A percentile compares a stretch with the other conserved stretches of the same genome.
Evolutionary conservation across 2,888 invertebrate genomes (phyloP).

Genomic region (Erannis defoliaria): DNA sequence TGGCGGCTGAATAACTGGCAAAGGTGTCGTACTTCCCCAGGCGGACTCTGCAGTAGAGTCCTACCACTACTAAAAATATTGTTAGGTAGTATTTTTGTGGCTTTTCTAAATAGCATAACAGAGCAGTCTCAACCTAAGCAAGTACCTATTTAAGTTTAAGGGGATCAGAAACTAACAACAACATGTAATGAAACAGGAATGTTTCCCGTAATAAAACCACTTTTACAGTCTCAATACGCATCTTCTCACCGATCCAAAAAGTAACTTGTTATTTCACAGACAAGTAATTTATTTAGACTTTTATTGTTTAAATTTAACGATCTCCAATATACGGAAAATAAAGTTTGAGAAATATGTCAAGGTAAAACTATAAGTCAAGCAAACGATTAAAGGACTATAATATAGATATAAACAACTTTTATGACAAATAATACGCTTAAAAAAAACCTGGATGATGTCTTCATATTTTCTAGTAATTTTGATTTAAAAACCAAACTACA

Average conservation of each 20-base stretch:
- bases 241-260: constrained; percentile 69
- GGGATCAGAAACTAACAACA: constrained; percentile 43
- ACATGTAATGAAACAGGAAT: constrained; percentile 67
- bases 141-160: constrained; percentile 31
- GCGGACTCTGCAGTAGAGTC: too few relatives aligned
- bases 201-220: constrained; percentile 73
- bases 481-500: too few relatives aligned
- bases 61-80: too few relatives aligned
- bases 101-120: neutral
- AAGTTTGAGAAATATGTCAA: constrained; percentile 13
- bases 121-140: neutral
- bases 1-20: too few relatives aligned
- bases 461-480: neutral
- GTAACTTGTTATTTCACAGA: constrained; percentile 74
- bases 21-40: too few relatives aligned
- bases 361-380: neutral
- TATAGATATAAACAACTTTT: too few relatives aligned
- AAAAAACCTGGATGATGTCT: too few relatives aligned
- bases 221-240: constrained; percentile 78
- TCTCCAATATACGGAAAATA: constrained; percentile 50
- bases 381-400: neutral
- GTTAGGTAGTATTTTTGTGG: too few relatives aligned
- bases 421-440: too few relatives aligned
- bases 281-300: constrained; percentile 77
- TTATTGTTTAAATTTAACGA: constrained; percentile 74